phyloP scores from a whole-genome alignment of 2,113 vertebrate genomes.

The Mobula birostris region DNA sequence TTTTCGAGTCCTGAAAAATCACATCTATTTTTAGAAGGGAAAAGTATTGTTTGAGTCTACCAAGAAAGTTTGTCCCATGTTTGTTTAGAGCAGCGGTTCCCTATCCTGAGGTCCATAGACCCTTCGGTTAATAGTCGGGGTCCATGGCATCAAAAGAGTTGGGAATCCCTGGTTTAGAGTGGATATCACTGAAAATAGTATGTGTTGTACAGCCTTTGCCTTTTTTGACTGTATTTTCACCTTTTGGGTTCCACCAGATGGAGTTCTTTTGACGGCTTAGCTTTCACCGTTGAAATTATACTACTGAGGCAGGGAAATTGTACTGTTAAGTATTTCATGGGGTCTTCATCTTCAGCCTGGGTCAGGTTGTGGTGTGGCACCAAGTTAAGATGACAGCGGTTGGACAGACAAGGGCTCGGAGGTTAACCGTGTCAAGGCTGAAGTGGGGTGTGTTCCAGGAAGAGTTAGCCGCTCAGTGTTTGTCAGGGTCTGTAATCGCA shows the following conservation, averaged over 20 bases:
- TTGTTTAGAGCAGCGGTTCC: too few species aligned
- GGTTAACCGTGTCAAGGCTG: neutral
- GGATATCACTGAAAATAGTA: neutral
- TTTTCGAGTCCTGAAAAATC: neutral
- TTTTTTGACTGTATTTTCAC: neutral
- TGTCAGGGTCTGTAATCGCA: too few species aligned
- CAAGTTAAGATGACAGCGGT: too few species aligned
- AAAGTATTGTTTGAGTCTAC: neutral
- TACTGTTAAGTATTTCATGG: neutral
- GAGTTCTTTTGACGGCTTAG: neutral
- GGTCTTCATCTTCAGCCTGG: too few species aligned
- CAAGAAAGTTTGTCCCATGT: too few species aligned
- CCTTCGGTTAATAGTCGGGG: too few species aligned
- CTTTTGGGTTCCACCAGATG: neutral
- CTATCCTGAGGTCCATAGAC: too few species aligned
- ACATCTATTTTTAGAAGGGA: neutral
- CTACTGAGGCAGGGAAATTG: neutral
- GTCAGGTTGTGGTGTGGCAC: neutral
- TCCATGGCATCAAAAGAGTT: too few species aligned
- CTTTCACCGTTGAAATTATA: neutral
- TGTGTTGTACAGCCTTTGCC: neutral
- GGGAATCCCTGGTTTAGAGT: neutral
- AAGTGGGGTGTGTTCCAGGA: neutral
- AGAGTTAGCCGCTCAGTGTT: neutral
- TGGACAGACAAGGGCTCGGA: neutral